A percentile compares a stretch with the other conserved stretches of the same genome.
Evolutionary conservation across 2,797 vertebrate species (phyloP).

Genomic region (Knipowitschia caucasica): DNA sequence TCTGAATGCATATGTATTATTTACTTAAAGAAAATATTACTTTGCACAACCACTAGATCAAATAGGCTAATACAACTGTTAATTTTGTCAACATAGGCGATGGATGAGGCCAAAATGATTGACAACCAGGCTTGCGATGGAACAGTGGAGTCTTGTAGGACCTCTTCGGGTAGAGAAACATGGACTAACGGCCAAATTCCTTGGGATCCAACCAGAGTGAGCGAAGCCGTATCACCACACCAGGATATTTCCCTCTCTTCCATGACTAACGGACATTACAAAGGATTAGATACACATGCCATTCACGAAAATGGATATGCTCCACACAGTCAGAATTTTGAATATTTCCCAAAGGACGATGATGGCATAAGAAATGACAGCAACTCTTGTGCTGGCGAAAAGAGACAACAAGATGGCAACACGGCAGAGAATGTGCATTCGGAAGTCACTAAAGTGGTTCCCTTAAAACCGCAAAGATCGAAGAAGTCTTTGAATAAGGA

Average conservation of each 20-base stretch:
- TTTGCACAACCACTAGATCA: constrained; percentile 1
- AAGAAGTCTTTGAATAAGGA: constrained; percentile 76
- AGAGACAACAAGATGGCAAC: constrained; percentile 42
- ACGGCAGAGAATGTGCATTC: constrained; percentile 46
- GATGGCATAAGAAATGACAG: constrained; percentile 9
- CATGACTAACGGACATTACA: constrained; percentile 38
- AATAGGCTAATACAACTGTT: constrained; percentile 85
- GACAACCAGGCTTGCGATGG: constrained; percentile 84
- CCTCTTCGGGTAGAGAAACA: constrained; percentile 45
- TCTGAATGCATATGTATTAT: not conserved
- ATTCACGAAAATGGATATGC: constrained; percentile 70
- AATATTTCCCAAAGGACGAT: constrained; percentile 28
- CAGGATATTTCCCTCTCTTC: constrained; percentile 21
- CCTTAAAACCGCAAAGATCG: constrained; percentile 79
- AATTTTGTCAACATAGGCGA: constrained; percentile 97
- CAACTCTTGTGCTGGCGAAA: constrained; percentile 28
- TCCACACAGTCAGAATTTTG: constrained; percentile 30
- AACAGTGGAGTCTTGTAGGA: constrained; percentile 62
- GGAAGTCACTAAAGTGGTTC: constrained; percentile 69
- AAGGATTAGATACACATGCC: constrained; percentile 26
- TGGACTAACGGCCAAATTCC: constrained; percentile 46
- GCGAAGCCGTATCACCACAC: constrained; percentile 25
- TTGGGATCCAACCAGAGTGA: constrained; percentile 51
- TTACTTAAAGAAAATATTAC: not conserved
- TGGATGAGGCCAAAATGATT: constrained; percentile 92